Percentiles rank a stretch among this genome's conserved stretches.
phyloP scores from a whole-genome alignment of 2,797 vertebrate genomes.

The Ctenopoma kingsleyae region DNA sequence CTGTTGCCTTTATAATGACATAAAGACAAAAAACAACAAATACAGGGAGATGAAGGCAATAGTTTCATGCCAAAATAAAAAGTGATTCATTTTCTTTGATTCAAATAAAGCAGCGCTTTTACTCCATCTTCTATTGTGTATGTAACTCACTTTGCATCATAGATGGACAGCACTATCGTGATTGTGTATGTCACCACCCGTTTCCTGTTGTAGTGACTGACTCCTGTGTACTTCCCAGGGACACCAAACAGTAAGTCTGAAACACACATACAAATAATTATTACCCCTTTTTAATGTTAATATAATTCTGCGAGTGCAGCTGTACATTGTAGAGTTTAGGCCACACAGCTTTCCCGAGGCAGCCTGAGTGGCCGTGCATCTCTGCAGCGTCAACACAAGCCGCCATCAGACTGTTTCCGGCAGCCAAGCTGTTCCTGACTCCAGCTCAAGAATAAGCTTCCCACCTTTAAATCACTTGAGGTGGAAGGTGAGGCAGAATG shows the following conservation, averaged over 20 bases:
- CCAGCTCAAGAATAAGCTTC: conserved; percentile 23
- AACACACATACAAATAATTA: conserved; percentile 33
- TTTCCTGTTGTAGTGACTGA: conserved; percentile 90
- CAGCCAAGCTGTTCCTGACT: conserved; percentile 15
- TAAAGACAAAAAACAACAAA: not conserved
- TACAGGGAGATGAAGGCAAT: not conserved
- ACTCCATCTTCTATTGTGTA: not conserved
- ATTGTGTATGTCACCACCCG: conserved; percentile 92
- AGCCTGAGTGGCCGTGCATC: not conserved
- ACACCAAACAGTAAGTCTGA: conserved; percentile 95
- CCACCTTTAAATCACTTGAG: conserved; percentile 43
- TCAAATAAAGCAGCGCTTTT: not conserved
- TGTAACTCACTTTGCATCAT: conserved; percentile 89
- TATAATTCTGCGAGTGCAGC: too few relatives aligned
- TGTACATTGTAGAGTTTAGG: not conserved
- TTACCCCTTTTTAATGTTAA: not conserved
- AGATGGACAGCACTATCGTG: conserved; percentile 91
- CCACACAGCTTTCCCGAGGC: not conserved
- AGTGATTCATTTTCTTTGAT: not conserved
- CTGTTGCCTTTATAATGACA: too few relatives aligned
- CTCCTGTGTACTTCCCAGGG: conserved; percentile 92
- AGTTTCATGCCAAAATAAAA: not conserved
- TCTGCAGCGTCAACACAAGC: conserved; percentile 13
- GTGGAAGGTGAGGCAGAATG: conserved; percentile 23
- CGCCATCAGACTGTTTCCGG: conserved; percentile 8